Percentiles rank a stretch among this genome's conserved stretches.
These are phyloP conservation scores for Limnephilus auricula DNA, from an alignment of 2,888 invertebrate genomes.

Conservation along the genomic window DNA sequence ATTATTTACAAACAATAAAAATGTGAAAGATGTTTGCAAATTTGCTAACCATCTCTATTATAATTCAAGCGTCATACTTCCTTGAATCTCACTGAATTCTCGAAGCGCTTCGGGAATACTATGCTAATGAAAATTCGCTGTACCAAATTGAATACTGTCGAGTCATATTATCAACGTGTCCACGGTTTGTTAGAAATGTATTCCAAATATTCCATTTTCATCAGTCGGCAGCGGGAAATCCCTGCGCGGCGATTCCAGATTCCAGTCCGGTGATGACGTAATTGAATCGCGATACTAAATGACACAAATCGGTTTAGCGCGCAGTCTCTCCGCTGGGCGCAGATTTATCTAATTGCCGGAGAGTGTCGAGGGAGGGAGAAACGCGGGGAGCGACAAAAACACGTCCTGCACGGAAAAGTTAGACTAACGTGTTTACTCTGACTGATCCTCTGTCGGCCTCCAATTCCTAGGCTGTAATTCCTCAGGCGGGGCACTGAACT, in stretches of 20 bases:
- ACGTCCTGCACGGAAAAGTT: neutral
- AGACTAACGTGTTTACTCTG: neutral
- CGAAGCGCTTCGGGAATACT: neutral
- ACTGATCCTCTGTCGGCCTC: neutral
- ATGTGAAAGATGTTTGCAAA: neutral
- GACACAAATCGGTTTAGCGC: slow-evolving; percentile 8
- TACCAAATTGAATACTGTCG: neutral
- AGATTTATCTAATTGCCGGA: slow-evolving; percentile 10
- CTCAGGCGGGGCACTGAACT: neutral
- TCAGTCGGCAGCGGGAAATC: neutral
- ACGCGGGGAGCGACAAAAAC: neutral
- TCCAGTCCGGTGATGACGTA: neutral
- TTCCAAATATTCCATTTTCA: neutral
- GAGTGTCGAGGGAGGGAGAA: neutral
- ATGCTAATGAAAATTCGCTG: neutral
- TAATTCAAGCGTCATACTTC: neutral
- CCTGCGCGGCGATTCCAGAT: neutral
- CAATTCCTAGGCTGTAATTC: too few relatives aligned
- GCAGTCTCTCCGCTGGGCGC: neutral
- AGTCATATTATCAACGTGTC: neutral
- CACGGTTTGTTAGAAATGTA: neutral
- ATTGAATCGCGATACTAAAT: slow-evolving; percentile 40
- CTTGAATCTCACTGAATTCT: neutral
- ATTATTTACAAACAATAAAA: neutral
- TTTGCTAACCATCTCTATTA: neutral